Evolutionary conservation across 2,113 vertebrate genomes (phyloP).

Genomic region (Phalacrocorax carbo): DNA sequence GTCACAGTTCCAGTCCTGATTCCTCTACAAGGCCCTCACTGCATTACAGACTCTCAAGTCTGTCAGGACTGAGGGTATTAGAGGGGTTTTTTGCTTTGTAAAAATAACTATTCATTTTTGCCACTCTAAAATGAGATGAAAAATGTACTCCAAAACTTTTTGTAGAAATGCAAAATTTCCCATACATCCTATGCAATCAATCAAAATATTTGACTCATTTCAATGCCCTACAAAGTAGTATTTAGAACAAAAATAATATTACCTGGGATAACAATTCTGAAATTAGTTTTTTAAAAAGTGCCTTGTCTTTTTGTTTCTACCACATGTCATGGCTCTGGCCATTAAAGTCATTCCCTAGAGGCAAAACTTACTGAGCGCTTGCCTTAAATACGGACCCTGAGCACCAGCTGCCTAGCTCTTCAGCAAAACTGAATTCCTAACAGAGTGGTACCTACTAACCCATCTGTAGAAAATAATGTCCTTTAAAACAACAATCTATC

Average conservation of each 20-base stretch:
- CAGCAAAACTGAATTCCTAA: neutral
- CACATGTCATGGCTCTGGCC: neutral
- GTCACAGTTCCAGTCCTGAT: neutral
- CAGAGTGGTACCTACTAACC: neutral
- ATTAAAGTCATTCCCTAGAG: neutral
- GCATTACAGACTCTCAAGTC: neutral
- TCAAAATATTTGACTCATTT: neutral
- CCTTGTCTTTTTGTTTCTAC: neutral
- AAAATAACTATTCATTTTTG: neutral
- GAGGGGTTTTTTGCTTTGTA: neutral
- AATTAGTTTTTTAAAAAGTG: neutral
- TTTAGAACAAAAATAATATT: neutral
- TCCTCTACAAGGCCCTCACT: neutral
- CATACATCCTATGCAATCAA: accelerated
- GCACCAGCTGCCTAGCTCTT: neutral
- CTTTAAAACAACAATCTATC: neutral
- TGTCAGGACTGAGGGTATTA: neutral
- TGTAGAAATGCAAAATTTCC: neutral
- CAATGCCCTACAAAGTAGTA: neutral
- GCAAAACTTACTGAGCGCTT: neutral
- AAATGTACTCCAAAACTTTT: neutral
- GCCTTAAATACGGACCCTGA: neutral
- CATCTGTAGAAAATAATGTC: neutral
- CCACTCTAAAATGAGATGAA: neutral
- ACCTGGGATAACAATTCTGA: neutral